phyloP scores from a whole-genome alignment of 2,888 invertebrate genomes.

The Gortyna flavago region DNA sequence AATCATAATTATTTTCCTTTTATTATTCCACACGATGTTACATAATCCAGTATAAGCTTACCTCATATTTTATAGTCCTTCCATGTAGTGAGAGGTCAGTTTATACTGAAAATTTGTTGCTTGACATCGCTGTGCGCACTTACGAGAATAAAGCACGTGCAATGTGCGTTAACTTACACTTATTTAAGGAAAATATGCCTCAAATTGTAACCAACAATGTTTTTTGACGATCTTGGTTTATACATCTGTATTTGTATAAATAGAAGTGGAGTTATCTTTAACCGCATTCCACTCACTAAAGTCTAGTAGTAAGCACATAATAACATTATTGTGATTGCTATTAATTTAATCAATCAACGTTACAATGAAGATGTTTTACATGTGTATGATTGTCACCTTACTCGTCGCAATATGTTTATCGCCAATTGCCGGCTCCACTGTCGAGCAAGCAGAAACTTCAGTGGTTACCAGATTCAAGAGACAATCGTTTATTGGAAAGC shows the following conservation, averaged over 20 bases:
- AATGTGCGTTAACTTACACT: background rate
- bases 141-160: background rate
- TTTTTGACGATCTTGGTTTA: background rate
- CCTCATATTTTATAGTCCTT: background rate
- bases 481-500: constrained; percentile 1
- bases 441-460: background rate
- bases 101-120: background rate
- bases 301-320: background rate
- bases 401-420: background rate
- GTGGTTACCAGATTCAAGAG: background rate
- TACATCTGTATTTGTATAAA: background rate
- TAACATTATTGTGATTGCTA: background rate
- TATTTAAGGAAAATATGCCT: background rate
- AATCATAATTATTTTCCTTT: background rate
- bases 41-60: background rate
- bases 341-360: background rate
- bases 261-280: background rate
- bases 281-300: background rate
- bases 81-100: background rate
- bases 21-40: background rate
- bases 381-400: background rate
- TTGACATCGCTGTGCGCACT: too few relatives aligned
- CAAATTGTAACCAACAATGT: background rate
- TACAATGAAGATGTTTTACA: background rate
- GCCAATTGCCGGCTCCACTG: too few relatives aligned